These are phyloP conservation scores for Eupithecia inturbata DNA, from an alignment of 2,888 invertebrate species.

Conservation along the genomic window DNA sequence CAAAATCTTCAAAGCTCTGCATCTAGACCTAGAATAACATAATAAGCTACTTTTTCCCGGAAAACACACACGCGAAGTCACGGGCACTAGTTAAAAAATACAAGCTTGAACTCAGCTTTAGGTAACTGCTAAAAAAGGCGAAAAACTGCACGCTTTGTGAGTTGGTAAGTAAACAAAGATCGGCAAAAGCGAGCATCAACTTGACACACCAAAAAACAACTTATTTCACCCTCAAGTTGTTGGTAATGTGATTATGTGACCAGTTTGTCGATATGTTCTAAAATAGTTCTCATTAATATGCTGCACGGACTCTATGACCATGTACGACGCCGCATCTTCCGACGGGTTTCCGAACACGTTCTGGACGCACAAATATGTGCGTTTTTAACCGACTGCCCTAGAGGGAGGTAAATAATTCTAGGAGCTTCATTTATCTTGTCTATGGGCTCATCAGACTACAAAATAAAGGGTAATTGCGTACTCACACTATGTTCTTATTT, in stretches of 20 bases:
- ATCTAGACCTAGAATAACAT: too few species aligned
- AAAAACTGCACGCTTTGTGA: too few species aligned
- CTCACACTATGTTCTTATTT: neutral
- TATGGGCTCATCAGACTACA: neutral
- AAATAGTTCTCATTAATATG: conserved; percentile 79
- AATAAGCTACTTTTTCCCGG: too few species aligned
- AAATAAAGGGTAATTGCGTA: neutral
- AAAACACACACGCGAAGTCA: too few species aligned
- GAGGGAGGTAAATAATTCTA: conserved; percentile 10
- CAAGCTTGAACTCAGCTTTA: too few species aligned
- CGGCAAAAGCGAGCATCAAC: neutral
- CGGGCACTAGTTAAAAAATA: too few species aligned
- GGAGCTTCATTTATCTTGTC: neutral
- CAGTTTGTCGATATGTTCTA: conserved; percentile 77
- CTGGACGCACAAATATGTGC: conserved; percentile 22
- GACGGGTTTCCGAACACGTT: conserved; percentile 62
- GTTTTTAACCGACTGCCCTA: conserved; percentile 19
- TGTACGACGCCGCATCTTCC: conserved; percentile 58
- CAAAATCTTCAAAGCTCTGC: too few species aligned
- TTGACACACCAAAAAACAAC: neutral
- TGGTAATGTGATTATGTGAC: conserved; percentile 66
- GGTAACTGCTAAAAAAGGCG: too few species aligned
- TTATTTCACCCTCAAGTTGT: neutral
- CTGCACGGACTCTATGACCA: conserved; percentile 67
- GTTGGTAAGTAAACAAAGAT: too few species aligned